phyloP scores from a whole-genome alignment of 2,797 vertebrate species.

The Lycodopsis pacificus region DNA sequence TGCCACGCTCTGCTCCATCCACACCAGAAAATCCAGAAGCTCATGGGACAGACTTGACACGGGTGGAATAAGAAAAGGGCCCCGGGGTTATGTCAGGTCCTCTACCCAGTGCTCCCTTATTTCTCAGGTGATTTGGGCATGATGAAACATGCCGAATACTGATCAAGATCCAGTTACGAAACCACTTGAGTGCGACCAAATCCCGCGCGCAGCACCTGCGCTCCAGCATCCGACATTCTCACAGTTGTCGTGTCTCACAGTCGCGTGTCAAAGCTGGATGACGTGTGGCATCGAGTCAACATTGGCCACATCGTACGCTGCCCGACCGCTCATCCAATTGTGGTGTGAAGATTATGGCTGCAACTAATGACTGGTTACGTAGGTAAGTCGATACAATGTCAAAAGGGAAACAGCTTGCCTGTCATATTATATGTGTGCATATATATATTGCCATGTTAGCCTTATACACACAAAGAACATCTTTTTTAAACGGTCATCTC shows the following conservation, averaged over 20 bases:
- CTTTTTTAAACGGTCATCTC: background rate
- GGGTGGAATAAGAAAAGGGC: constrained; percentile 35
- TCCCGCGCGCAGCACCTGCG: constrained; percentile 53
- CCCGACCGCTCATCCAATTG: constrained; percentile 29
- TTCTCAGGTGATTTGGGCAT: constrained; percentile 22
- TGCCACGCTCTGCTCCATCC: constrained; percentile 40
- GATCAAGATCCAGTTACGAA: constrained; percentile 34
- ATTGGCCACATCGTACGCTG: constrained; percentile 14
- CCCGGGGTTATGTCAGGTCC: constrained; percentile 30
- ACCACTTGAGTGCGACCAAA: constrained; percentile 33
- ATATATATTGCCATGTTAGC: background rate
- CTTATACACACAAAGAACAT: background rate
- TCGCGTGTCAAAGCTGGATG: constrained; percentile 56
- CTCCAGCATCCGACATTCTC: constrained; percentile 46
- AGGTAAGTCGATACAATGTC: background rate
- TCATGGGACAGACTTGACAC: constrained; percentile 27
- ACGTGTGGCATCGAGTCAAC: constrained; percentile 47
- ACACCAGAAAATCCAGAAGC: constrained; percentile 22
- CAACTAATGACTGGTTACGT: constrained; percentile 10
- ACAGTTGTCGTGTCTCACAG: constrained; percentile 21
- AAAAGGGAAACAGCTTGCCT: background rate
- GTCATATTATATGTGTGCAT: background rate
- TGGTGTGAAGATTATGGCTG: constrained; percentile 28
- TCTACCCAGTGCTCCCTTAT: constrained; percentile 41
- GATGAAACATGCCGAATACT: constrained; percentile 30